A percentile compares a stretch with the other conserved stretches of the same genome.
These are phyloP conservation scores for Rhipidura dahli DNA, from an alignment of 2,113 vertebrate genomes.

Conservation along the genomic window DNA sequence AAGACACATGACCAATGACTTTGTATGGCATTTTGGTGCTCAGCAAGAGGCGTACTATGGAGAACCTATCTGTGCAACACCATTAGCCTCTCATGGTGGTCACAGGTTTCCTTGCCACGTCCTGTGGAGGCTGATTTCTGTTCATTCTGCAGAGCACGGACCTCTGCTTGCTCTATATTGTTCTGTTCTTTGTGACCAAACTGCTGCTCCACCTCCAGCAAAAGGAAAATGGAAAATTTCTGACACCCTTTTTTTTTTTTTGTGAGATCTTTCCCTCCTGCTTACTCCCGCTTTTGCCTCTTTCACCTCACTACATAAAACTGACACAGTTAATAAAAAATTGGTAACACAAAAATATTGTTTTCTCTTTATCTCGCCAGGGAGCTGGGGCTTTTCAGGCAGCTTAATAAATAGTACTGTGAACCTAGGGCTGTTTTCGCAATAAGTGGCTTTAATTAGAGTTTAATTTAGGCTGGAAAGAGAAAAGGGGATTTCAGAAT, in stretches of 20 bases:
- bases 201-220: background rate
- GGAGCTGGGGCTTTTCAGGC: background rate
- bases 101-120: background rate
- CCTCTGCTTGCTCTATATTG: background rate
- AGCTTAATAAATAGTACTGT: background rate
- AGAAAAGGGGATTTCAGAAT: background rate
- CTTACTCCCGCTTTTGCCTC: background rate
- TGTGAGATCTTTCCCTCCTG: background rate
- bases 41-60: background rate
- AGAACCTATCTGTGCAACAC: background rate
- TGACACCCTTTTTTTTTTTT: background rate
- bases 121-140: background rate
- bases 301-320: background rate
- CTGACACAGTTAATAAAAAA: background rate
- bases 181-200: background rate
- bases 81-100: background rate
- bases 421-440: background rate
- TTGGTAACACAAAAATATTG: background rate
- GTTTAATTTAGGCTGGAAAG: background rate
- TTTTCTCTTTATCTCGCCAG: background rate
- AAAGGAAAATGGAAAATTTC: background rate
- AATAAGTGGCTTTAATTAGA: conserved; percentile 7
- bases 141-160: background rate
- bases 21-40: background rate
- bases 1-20: background rate